Conservation (phyloP, 1,140 invertebrate species). For the Paraescarpia echinospica region DNA sequence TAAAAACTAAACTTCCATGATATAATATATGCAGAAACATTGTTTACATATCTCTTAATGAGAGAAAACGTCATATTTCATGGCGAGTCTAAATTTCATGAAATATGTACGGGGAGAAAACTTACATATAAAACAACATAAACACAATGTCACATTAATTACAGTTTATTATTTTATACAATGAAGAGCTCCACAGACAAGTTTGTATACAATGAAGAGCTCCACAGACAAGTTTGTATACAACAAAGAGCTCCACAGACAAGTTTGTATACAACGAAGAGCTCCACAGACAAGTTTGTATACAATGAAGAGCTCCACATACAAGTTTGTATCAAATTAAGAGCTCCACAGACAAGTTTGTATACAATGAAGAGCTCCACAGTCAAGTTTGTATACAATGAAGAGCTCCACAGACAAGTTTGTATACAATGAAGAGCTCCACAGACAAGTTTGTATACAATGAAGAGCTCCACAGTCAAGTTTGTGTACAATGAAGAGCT, state of each 20-base stretch:
- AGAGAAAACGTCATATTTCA: too few species aligned
- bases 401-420: background rate
- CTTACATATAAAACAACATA: background rate
- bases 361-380: background rate
- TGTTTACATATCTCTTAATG: too few species aligned
- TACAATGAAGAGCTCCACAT: background rate
- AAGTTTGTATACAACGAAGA: background rate
- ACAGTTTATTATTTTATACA: slow-evolving; percentile 2
- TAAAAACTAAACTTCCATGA: too few species aligned
- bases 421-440: background rate
- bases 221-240: background rate
- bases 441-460: background rate
- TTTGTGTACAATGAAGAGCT: background rate
- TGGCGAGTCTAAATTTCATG: too few species aligned
- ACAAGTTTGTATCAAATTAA: background rate
- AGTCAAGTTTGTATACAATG: background rate
- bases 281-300: background rate
- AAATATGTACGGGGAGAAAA: too few species aligned
- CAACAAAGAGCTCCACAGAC: background rate
- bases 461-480: background rate
- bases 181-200: background rate
- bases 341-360: background rate
- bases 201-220: background rate
- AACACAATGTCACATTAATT: background rate
- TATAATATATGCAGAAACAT: too few species aligned